These are phyloP conservation scores for Amphiprion clarkii DNA, from an alignment of 2,797 vertebrate genomes.

Conservation along the genomic window DNA sequence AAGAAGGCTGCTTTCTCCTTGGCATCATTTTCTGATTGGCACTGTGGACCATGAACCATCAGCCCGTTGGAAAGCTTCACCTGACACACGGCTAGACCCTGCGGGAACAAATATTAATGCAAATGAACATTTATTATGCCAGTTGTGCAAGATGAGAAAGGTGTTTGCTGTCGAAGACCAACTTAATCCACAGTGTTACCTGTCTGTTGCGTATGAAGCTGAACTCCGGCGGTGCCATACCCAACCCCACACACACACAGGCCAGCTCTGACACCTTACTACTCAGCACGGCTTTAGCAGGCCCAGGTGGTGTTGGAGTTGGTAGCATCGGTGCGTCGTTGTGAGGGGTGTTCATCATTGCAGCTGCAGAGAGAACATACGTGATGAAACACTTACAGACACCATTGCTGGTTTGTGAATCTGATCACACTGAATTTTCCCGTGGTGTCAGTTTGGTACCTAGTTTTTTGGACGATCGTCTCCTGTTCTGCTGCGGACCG, in stretches of 20 bases:
- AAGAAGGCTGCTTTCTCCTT: constrained; percentile 96
- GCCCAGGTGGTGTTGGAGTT: constrained; percentile 24
- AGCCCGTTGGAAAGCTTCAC: constrained; percentile 95
- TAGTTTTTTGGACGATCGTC: constrained; percentile 91
- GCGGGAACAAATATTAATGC: not conserved
- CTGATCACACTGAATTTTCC: not conserved
- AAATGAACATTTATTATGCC: not conserved
- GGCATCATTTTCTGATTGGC: constrained; percentile 94
- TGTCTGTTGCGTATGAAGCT: constrained; percentile 91
- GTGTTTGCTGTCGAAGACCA: not conserved
- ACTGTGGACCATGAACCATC: constrained; percentile 93
- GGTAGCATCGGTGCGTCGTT: constrained; percentile 31
- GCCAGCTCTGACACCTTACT: constrained; percentile 91
- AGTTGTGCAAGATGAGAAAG: not conserved
- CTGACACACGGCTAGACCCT: constrained; percentile 93
- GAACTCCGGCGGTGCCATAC: constrained; percentile 94
- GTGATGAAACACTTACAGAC: not conserved
- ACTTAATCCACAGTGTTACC: constrained; percentile 74
- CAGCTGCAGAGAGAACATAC: constrained; percentile 79
- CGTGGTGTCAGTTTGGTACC: constrained; percentile 74
- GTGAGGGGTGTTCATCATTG: constrained; percentile 86
- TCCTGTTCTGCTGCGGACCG: constrained; percentile 83
- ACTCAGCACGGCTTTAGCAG: constrained; percentile 69
- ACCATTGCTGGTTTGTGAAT: not conserved
- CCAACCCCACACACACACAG: constrained; percentile 88